Percentiles rank a stretch among this genome's conserved stretches.
Conservation (phyloP, 2,888 invertebrate genomes). For the Dasysyrphus tricinctus region DNA sequence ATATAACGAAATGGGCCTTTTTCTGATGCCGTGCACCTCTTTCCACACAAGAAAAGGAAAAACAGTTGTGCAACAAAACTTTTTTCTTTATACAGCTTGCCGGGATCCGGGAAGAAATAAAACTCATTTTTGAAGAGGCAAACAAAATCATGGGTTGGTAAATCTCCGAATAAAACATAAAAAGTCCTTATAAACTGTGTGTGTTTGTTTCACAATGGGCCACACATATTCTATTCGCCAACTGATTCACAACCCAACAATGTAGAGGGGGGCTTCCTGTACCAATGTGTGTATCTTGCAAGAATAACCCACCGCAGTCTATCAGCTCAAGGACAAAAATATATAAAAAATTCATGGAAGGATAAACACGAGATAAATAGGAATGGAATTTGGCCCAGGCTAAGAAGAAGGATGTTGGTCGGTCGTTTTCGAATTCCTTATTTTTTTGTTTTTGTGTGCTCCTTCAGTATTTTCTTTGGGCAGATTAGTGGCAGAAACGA, state of each 20-base stretch:
- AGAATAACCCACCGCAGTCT: conserved; percentile 4
- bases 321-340: conserved; percentile 60
- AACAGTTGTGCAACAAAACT: conserved; percentile 51
- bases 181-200: conserved; percentile 51
- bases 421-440: conserved; percentile 65
- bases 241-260: conserved; percentile 35
- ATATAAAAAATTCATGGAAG: conserved; percentile 75
- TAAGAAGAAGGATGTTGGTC: conserved; percentile 62
- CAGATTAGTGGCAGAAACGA: conserved; percentile 55
- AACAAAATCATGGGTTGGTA: conserved; percentile 46
- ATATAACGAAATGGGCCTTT: not conserved
- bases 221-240: conserved; percentile 21
- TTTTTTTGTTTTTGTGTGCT: conserved; percentile 1
- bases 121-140: conserved; percentile 51
- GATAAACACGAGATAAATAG: conserved; percentile 74
- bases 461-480: conserved; percentile 33
- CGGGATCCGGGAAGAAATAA: conserved; percentile 11
- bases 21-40: not conserved
- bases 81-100: not conserved
- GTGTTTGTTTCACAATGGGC: conserved; percentile 56
- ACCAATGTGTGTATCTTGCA: not conserved
- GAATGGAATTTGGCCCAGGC: conserved; percentile 64
- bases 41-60: conserved; percentile 17
- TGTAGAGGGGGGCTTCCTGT: not conserved
- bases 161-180: conserved; percentile 34